Evolutionary conservation across 2,797 vertebrate species (phyloP).

Genomic region (Peromyscus aztecus): DNA sequence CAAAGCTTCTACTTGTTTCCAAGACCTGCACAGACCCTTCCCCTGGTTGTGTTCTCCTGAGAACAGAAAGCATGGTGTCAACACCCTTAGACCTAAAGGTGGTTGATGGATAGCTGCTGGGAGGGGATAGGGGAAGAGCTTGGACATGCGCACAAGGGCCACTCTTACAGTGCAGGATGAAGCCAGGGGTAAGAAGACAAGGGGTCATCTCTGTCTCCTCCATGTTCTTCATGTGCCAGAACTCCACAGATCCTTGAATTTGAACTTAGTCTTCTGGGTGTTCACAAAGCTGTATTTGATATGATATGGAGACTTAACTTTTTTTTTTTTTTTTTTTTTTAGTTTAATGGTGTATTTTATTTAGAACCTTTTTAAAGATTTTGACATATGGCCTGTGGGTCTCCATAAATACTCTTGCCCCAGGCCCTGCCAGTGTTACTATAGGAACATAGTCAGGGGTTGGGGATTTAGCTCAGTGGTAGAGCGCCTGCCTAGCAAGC

Average conservation of each 20-base stretch:
- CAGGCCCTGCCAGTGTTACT: slow-evolving; percentile 38
- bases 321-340: not conserved
- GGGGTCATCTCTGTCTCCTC: not conserved
- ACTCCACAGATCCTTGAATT: slow-evolving; percentile 24
- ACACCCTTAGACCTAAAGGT: not conserved
- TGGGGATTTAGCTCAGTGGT: too few relatives aligned
- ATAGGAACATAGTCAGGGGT: not conserved
- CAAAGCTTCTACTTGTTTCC: slow-evolving; percentile 15
- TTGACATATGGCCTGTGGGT: not conserved
- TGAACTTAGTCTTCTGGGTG: slow-evolving; percentile 37
- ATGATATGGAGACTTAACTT: not conserved
- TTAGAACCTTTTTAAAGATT: slow-evolving; percentile 60
- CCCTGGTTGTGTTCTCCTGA: slow-evolving; percentile 1
- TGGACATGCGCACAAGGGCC: not conserved
- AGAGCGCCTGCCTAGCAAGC: too few relatives aligned
- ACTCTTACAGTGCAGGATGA: not conserved
- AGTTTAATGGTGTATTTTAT: slow-evolving; percentile 29
- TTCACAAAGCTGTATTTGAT: slow-evolving; percentile 50
- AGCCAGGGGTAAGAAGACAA: slow-evolving; percentile 3
- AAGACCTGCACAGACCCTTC: slow-evolving; percentile 1
- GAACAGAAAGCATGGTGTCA: not conserved
- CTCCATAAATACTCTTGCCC: slow-evolving; percentile 40
- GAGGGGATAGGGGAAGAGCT: not conserved
- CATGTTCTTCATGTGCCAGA: not conserved
- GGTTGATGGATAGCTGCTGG: not conserved